A percentile compares a stretch with the other conserved stretches of the same genome.
Conservation (phyloP, 1,140 invertebrate genomes). For the Sinonovacula constricta region DNA sequence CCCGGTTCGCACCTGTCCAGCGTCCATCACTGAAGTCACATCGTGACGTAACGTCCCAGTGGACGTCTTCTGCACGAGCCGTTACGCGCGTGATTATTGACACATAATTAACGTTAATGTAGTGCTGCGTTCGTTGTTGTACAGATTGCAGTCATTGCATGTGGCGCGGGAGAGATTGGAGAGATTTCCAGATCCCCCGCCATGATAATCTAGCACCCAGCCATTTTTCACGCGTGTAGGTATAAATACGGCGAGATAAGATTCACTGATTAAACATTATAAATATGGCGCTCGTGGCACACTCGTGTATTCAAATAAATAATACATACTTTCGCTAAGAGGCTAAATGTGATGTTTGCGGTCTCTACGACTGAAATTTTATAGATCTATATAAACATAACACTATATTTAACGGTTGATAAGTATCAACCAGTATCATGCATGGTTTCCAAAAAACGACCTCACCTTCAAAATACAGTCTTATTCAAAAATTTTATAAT, state of each 20-base stretch:
- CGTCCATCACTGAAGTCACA: constrained; percentile 28
- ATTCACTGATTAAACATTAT: neutral
- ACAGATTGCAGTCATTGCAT: constrained; percentile 17
- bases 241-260: constrained; percentile 19
- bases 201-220: constrained; percentile 43
- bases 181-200: constrained; percentile 46
- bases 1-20: constrained; percentile 31
- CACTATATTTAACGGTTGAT: neutral
- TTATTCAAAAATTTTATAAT: too few relatives aligned
- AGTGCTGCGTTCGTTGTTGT: constrained; percentile 16
- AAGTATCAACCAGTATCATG: too few relatives aligned
- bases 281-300: too few relatives aligned
- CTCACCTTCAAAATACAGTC: too few relatives aligned
- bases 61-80: constrained; percentile 34
- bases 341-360: neutral
- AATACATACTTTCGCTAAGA: too few relatives aligned
- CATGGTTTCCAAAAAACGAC: too few relatives aligned
- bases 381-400: neutral
- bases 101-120: constrained; percentile 52
- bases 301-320: too few relatives aligned
- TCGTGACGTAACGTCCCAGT: constrained; percentile 36
- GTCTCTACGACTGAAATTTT: neutral
- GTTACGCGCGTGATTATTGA: constrained; percentile 47
- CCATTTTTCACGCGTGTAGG: constrained; percentile 45
- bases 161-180: neutral